phyloP scores from a whole-genome alignment of 2,888 invertebrate species.

The Caenorhabditis sp. region DNA sequence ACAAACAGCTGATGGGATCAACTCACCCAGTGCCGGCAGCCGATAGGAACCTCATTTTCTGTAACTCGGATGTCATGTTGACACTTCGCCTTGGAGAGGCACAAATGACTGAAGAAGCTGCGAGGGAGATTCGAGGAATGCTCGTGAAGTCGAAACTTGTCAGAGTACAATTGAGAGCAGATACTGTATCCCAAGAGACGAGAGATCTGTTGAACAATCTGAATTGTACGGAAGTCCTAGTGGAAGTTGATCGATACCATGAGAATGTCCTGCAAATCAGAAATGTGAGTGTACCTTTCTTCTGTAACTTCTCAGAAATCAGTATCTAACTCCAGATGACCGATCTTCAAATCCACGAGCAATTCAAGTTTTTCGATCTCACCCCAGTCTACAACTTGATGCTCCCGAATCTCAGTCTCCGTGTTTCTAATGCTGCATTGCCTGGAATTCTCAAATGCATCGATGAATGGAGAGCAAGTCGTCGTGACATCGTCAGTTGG shows the following conservation, averaged over 20 bases:
- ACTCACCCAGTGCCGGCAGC: not conserved
- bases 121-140: not conserved
- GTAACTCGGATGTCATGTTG: constrained; percentile 30
- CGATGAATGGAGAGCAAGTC: constrained; percentile 26
- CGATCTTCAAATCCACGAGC: constrained; percentile 1
- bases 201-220: constrained; percentile 25
- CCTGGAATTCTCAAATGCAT: constrained; percentile 26
- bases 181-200: not conserved
- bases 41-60: constrained; percentile 11
- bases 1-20: constrained; percentile 1
- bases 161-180: constrained; percentile 15
- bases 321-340: constrained; percentile 6
- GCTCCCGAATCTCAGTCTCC: constrained; percentile 6
- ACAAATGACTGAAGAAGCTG: not conserved
- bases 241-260: constrained; percentile 14
- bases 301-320: not conserved
- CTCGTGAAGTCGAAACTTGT: constrained; percentile 9
- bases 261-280: not conserved
- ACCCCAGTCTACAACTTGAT: constrained; percentile 6
- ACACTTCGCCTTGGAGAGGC: constrained; percentile 20
- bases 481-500: constrained; percentile 30
- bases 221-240: not conserved
- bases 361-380: constrained; percentile 34
- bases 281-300: constrained; percentile 18
- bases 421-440: constrained; percentile 15